These are phyloP conservation scores for Nycteola revayana DNA, from an alignment of 2,888 invertebrate genomes.

Conservation along the genomic window DNA sequence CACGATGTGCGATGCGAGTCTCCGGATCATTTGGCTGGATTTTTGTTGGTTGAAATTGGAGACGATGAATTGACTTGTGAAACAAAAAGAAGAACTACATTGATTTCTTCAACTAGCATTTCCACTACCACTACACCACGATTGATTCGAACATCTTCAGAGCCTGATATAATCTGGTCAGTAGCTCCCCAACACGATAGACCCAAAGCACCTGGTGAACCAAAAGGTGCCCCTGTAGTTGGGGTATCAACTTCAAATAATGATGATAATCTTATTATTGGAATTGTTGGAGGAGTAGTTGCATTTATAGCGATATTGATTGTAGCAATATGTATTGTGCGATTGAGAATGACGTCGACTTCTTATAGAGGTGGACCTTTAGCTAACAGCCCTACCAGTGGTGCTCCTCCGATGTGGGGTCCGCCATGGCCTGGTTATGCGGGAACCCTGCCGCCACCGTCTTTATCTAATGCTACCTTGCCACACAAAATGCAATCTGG, in stretches of 20 bases:
- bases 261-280: constrained; percentile 96
- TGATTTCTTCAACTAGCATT: constrained; percentile 60
- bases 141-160: constrained; percentile 84
- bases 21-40: constrained; percentile 87
- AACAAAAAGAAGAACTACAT: constrained; percentile 79
- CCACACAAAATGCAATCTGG: constrained; percentile 84
- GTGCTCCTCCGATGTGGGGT: constrained; percentile 83
- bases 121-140: constrained; percentile 73
- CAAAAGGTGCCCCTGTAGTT: constrained; percentile 81
- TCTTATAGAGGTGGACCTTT: constrained; percentile 87
- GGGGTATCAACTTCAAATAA: constrained; percentile 86
- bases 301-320: constrained; percentile 94
- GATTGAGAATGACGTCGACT: constrained; percentile 86
- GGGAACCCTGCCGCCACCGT: constrained; percentile 82
- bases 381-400: constrained; percentile 83
- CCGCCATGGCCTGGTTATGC: constrained; percentile 81
- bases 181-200: constrained; percentile 87
- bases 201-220: constrained; percentile 79
- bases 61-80: constrained; percentile 93
- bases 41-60: constrained; percentile 87
- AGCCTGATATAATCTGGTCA: constrained; percentile 95
- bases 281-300: constrained; percentile 96
- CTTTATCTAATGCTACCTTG: constrained; percentile 84
- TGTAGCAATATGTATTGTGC: constrained; percentile 93
- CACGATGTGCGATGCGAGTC: constrained; percentile 84